A percentile compares a stretch with the other conserved stretches of the same genome.
Conservation (phyloP, 1,140 invertebrate genomes). For the Ditylenchus dipsaci region DNA sequence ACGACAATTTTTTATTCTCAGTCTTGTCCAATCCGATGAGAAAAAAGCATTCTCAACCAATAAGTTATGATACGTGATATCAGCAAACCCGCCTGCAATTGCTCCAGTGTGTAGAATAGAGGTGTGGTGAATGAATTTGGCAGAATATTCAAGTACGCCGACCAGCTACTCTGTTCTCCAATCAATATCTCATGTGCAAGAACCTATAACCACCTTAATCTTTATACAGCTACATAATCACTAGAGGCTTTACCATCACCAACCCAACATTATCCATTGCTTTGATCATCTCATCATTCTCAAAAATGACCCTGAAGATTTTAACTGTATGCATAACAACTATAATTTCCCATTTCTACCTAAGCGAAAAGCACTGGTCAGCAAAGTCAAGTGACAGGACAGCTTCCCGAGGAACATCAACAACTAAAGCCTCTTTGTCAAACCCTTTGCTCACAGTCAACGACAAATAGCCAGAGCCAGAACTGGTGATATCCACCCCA, state of each 20-base stretch:
- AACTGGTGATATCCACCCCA: conserved; percentile 17
- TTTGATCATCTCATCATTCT: conserved; percentile 24
- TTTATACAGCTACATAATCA: no score
- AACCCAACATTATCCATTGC: conserved; percentile 34
- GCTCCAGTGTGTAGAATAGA: conserved; percentile 30
- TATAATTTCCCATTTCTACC: not conserved
- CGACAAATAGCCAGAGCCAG: conserved; percentile 11
- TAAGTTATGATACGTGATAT: no score
- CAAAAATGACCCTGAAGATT: conserved; percentile 29
- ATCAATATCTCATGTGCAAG: conserved; percentile 30
- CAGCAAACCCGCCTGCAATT: conserved; percentile 26
- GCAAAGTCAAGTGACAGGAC: conserved; percentile 31
- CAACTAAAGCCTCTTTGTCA: conserved; percentile 8
- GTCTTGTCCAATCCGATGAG: no score
- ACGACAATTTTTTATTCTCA: no score
- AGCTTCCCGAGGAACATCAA: conserved; percentile 19
- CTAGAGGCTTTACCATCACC: conserved; percentile 10
- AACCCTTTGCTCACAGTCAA: conserved; percentile 23
- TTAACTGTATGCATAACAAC: not conserved
- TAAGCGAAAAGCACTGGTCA: conserved; percentile 4
- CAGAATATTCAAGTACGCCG: conserved; percentile 28
- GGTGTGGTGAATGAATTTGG: conserved; percentile 27
- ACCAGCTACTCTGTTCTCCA: conserved; percentile 17
- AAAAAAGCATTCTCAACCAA: no score
- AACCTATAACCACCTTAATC: no score